Evolutionary conservation across 1,140 invertebrate genomes (phyloP).

Genomic region (Araneus ventricosus): DNA sequence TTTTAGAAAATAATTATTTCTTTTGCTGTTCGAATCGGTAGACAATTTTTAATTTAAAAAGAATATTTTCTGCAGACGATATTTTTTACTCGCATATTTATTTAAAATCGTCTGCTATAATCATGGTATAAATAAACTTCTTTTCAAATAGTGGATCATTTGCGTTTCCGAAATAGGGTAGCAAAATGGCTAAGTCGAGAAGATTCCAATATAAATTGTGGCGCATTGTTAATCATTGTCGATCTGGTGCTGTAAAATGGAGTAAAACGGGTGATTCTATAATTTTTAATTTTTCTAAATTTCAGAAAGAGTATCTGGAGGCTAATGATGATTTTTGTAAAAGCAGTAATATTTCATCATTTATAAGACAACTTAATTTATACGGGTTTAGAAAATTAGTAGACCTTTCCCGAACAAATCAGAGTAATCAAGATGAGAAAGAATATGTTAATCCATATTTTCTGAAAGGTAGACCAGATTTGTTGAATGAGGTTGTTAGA

Average conservation of each 20-base stretch:
- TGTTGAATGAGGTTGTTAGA: neutral
- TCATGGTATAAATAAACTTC: neutral
- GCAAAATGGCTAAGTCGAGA: neutral
- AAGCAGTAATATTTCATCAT: conserved; percentile 79
- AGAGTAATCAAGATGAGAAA: neutral
- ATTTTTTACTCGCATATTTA: neutral
- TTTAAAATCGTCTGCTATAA: neutral
- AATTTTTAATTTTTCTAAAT: conserved; percentile 62
- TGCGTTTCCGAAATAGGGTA: neutral
- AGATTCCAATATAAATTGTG: conserved; percentile 74
- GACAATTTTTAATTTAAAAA: neutral
- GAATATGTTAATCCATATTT: conserved; percentile 33
- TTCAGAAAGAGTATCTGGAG: conserved; percentile 70
- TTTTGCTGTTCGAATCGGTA: too few relatives aligned
- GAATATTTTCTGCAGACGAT: neutral
- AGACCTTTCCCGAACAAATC: neutral
- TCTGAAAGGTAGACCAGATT: neutral
- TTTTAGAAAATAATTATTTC: neutral
- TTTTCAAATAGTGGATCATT: neutral
- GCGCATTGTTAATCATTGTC: conserved; percentile 63
- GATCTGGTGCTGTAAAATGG: conserved; percentile 65
- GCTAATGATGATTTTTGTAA: conserved; percentile 79
- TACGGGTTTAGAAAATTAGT: conserved; percentile 77
- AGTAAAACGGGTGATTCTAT: conserved; percentile 56
- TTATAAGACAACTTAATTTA: conserved; percentile 79